Conservation (phyloP, 2,113 vertebrate genomes). For the Lasiurus cinereus region DNA sequence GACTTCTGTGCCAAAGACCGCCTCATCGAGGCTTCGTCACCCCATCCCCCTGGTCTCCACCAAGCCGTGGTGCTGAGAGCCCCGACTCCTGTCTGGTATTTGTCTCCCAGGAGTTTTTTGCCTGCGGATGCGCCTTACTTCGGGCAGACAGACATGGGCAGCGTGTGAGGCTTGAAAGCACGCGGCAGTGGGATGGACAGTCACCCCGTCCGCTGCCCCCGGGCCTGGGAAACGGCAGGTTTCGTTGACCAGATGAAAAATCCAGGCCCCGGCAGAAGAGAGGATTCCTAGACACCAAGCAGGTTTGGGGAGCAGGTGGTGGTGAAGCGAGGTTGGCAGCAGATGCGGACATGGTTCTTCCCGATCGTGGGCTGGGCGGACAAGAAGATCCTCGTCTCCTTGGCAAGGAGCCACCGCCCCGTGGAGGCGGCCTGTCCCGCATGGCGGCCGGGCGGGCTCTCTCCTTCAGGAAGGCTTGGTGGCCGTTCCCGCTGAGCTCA, state of each 20-base stretch:
- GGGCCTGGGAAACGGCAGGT: neutral
- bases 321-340: neutral
- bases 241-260: neutral
- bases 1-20: conserved; percentile 66
- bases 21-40: neutral
- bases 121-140: neutral
- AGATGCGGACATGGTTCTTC: neutral
- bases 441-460: no score
- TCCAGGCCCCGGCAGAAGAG: neutral
- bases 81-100: neutral
- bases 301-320: neutral
- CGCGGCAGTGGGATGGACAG: neutral
- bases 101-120: neutral
- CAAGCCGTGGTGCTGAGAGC: neutral
- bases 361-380: rapidly evolving
- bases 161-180: neutral
- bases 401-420: neutral
- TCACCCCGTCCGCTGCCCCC: no score
- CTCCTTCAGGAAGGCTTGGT: neutral
- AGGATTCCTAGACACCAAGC: neutral
- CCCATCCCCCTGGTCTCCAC: neutral
- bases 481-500: neutral
- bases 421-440: rapidly evolving
- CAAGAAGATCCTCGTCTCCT: neutral
- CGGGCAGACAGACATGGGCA: neutral